Conservation (phyloP, 2,113 vertebrate genomes). For the Heterocephalus glaber region DNA sequence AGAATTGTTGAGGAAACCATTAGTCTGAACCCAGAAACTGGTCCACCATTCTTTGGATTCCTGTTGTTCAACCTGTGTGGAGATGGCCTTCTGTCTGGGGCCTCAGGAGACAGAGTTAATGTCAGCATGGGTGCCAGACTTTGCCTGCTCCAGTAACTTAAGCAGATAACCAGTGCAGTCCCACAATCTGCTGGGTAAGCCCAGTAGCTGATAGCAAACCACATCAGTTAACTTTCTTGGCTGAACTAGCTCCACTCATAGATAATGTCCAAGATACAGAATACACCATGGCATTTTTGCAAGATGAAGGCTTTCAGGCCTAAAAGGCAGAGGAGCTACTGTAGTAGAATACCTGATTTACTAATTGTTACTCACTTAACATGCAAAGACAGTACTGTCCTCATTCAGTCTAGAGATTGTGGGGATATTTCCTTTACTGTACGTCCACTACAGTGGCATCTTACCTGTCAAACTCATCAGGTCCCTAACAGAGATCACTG, state of each 20-base stretch:
- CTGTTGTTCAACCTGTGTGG: background rate
- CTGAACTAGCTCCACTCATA: background rate
- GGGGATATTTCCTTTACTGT: background rate
- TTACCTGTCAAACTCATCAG: background rate
- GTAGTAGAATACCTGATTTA: background rate
- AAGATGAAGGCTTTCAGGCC: background rate
- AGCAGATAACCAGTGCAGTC: background rate
- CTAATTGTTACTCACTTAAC: background rate
- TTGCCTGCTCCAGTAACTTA: background rate
- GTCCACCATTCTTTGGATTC: background rate
- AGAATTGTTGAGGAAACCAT: background rate
- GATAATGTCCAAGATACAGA: background rate
- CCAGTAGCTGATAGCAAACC: background rate
- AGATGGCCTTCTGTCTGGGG: background rate
- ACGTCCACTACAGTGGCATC: too few relatives aligned
- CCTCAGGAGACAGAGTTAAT: background rate
- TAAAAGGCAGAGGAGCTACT: background rate
- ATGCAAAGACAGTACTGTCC: background rate
- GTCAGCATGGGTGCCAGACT: too few relatives aligned
- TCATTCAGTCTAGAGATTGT: background rate
- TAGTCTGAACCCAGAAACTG: background rate
- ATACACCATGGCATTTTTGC: background rate
- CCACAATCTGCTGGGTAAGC: background rate
- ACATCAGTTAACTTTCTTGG: background rate
- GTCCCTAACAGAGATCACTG: background rate